Evolutionary conservation across 2,113 vertebrate genomes (phyloP).

Genomic region (Clarias batrachus): DNA sequence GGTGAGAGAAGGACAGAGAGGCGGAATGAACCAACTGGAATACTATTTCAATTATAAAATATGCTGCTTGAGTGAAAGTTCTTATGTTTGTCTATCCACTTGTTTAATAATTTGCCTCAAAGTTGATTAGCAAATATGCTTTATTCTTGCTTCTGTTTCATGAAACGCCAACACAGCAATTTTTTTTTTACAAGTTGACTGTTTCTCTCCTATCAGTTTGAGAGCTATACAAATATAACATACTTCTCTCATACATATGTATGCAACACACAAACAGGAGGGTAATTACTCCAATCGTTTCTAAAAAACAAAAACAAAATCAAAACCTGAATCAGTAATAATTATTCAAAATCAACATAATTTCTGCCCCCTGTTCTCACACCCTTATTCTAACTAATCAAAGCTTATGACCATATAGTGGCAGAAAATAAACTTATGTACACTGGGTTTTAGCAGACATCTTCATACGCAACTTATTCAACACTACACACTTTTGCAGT

Average conservation of each 20-base stretch:
- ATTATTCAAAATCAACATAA: not conserved
- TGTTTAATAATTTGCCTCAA: conserved; percentile 24
- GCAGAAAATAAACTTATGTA: too few species aligned
- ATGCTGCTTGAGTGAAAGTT: not conserved
- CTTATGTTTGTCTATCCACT: conserved; percentile 19
- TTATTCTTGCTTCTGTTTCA: not conserved
- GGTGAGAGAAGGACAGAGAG: not conserved
- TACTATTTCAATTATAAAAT: not conserved
- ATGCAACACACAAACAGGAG: not conserved
- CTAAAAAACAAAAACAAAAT: not conserved
- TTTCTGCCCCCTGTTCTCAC: not conserved
- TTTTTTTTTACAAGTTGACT: not conserved
- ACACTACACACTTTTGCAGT: too few species aligned
- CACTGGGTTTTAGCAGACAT: too few species aligned
- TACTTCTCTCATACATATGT: not conserved
- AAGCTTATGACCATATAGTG: not conserved
- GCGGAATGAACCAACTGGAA: not conserved
- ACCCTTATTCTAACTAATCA: not conserved
- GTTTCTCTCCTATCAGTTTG: not conserved
- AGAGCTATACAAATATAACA: not conserved
- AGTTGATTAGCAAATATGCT: conserved; percentile 7
- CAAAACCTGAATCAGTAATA: not conserved
- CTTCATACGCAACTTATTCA: too few species aligned
- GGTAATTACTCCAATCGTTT: not conserved
- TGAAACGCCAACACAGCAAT: not conserved